These are phyloP conservation scores for Geopemphigus sp. DNA, from an alignment of 1,140 invertebrate genomes.

Conservation along the genomic window DNA sequence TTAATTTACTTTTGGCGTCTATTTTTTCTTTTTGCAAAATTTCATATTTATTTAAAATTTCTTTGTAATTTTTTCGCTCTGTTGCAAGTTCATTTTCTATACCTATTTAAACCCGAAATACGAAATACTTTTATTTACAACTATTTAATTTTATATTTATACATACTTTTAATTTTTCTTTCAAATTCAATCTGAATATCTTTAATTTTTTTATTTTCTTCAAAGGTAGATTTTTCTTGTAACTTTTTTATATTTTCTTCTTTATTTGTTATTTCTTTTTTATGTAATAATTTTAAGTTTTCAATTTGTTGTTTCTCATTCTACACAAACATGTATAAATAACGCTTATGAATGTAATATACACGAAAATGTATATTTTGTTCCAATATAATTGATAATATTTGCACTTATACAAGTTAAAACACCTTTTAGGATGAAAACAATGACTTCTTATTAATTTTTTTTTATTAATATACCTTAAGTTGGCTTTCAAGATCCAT, in stretches of 20 bases:
- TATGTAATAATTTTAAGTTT: constrained; percentile 51
- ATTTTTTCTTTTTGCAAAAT: constrained; percentile 79
- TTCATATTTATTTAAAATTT: constrained; percentile 77
- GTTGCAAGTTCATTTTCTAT: constrained; percentile 65
- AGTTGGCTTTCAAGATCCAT: constrained; percentile 30
- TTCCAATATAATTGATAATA: too few relatives aligned
- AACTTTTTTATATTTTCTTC: constrained; percentile 64
- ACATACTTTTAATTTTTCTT: constrained; percentile 36
- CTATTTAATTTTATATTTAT: neutral
- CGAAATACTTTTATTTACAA: neutral
- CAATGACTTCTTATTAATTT: neutral
- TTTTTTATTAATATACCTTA: constrained; percentile 4
- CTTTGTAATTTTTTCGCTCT: constrained; percentile 72
- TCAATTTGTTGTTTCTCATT: constrained; percentile 48
- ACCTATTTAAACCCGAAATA: constrained; percentile 57
- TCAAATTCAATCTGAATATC: constrained; percentile 61
- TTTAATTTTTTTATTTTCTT: constrained; percentile 62
- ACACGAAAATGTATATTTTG: too few relatives aligned
- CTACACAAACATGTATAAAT: neutral
- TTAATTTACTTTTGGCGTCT: constrained; percentile 71
- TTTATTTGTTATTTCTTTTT: constrained; percentile 58
- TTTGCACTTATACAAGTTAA: too few relatives aligned
- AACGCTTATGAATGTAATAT: neutral
- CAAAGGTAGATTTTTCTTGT: constrained; percentile 59
- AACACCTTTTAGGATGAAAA: neutral